phyloP scores from a whole-genome alignment of 2,888 invertebrate species.

The Microplitis deprimator region DNA sequence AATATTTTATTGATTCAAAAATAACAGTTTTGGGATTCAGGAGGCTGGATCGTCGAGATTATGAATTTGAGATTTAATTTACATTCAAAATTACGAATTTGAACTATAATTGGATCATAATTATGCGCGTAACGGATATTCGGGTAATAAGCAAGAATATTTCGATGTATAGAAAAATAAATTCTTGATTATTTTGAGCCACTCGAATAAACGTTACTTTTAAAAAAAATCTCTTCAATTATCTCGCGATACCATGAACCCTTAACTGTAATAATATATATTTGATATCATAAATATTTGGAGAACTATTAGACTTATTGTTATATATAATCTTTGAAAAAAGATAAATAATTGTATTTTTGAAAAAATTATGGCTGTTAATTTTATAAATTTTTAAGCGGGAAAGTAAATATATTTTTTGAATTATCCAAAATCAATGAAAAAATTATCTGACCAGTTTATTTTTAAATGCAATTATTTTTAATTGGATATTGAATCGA shows the following conservation, averaged over 20 bases:
- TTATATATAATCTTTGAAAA: neutral
- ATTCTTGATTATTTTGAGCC: slow-evolving; percentile 49
- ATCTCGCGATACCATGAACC: slow-evolving; percentile 32
- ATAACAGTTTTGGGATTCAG: slow-evolving; percentile 36
- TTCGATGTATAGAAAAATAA: slow-evolving; percentile 20
- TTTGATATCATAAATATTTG: neutral
- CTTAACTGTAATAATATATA: neutral
- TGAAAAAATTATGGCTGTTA: neutral
- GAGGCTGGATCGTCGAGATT: slow-evolving; percentile 45
- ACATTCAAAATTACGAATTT: neutral
- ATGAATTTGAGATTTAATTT: slow-evolving; percentile 32
- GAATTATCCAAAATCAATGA: too few relatives aligned
- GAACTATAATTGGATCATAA: neutral
- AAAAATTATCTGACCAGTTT: too few relatives aligned
- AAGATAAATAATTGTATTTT: too few relatives aligned
- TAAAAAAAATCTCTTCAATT: neutral
- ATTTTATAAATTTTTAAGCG: neutral
- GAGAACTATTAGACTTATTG: neutral
- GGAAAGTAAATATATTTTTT: too few relatives aligned
- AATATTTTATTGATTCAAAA: neutral
- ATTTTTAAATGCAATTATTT: too few relatives aligned
- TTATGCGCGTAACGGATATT: neutral
- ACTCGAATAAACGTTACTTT: slow-evolving; percentile 42
- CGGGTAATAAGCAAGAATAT: slow-evolving; percentile 46
- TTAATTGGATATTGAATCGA: too few relatives aligned